These are phyloP conservation scores for Thamnophis elegans DNA, from an alignment of 2,797 vertebrate genomes.

Conservation along the genomic window DNA sequence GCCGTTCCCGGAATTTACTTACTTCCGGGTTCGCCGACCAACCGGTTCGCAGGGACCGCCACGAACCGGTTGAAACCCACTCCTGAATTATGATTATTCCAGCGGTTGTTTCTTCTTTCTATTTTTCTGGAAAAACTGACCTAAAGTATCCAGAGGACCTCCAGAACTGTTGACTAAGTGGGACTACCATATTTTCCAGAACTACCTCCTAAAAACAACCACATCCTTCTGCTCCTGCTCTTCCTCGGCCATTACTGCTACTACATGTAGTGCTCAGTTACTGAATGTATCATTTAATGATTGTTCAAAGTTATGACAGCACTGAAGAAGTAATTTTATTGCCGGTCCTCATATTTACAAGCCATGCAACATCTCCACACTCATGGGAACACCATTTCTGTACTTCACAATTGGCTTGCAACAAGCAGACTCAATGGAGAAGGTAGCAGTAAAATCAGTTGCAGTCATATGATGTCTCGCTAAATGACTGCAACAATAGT, in stretches of 20 bases:
- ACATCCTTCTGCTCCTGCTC: not conserved
- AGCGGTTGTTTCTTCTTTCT: not conserved
- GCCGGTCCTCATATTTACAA: not conserved
- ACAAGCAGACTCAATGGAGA: not conserved
- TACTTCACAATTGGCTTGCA: not conserved
- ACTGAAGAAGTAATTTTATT: not conserved
- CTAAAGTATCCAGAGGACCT: not conserved
- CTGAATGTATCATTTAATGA: too few relatives aligned
- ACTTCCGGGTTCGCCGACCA: too few relatives aligned
- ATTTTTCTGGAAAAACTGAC: not conserved
- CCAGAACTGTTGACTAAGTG: not conserved
- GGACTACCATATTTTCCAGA: not conserved
- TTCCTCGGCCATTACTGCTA: not conserved
- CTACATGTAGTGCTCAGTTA: not conserved
- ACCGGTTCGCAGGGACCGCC: too few relatives aligned
- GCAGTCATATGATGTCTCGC: not conserved
- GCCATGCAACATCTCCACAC: not conserved
- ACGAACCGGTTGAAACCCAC: too few relatives aligned
- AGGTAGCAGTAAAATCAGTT: not conserved
- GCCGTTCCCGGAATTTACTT: too few relatives aligned
- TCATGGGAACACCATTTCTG: not conserved
- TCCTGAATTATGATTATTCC: accelerated
- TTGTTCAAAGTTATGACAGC: not conserved
- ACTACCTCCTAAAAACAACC: not conserved
- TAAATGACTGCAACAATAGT: not conserved